phyloP scores from a whole-genome alignment of 2,797 vertebrate species.

The Emydoidea blandingii region DNA sequence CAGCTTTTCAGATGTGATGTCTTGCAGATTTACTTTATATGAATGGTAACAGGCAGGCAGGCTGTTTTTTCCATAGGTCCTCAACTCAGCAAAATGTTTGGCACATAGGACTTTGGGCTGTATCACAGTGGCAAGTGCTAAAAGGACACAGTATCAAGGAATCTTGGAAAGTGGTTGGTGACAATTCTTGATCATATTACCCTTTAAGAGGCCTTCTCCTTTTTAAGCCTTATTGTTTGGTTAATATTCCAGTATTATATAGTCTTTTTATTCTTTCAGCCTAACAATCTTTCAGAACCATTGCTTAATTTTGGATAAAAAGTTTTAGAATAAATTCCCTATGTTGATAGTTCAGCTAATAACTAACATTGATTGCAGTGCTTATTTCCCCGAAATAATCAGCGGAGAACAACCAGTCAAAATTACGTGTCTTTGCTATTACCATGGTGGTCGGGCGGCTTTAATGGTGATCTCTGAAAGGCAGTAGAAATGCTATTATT shows the following conservation, averaged over 20 bases:
- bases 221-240: neutral
- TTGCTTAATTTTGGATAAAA: conserved; percentile 30
- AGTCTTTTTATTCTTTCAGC: neutral
- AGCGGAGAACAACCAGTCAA: neutral
- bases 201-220: neutral
- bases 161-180: neutral
- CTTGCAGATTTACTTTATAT: neutral
- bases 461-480: neutral
- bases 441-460: neutral
- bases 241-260: neutral
- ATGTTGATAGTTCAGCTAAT: conserved; percentile 27
- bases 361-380: neutral
- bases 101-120: neutral
- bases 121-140: neutral
- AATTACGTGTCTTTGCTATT: neutral
- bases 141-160: neutral
- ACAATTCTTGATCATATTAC: neutral
- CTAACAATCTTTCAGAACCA: neutral
- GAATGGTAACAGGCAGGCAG: neutral
- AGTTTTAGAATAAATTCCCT: neutral
- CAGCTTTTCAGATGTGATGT: rapidly evolving
- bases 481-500: neutral
- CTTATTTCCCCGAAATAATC: neutral
- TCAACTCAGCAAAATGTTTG: rapidly evolving
- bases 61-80: neutral